phyloP scores from a whole-genome alignment of 2,888 invertebrate species.

The Bombylius discolor region DNA sequence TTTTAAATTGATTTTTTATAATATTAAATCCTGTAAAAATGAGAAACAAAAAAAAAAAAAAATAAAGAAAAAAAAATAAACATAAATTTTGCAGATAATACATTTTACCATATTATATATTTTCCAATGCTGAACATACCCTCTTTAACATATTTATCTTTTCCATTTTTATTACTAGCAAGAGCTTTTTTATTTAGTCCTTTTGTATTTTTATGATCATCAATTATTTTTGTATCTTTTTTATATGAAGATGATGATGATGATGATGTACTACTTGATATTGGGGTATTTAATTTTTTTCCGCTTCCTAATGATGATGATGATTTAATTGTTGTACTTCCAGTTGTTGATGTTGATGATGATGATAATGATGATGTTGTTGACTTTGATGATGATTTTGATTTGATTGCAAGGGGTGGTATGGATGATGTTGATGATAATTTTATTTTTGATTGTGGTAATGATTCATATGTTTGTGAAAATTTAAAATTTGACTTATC shows the following conservation, averaged over 20 bases:
- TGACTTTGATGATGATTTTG: slow-evolving; percentile 13
- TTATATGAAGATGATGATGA: not conserved
- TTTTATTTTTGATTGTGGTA: slow-evolving; percentile 22
- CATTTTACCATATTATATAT: slow-evolving; percentile 63
- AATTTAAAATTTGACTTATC: slow-evolving; percentile 17
- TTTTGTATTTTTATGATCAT: slow-evolving; percentile 8
- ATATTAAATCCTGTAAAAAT: slow-evolving; percentile 35
- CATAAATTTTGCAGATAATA: slow-evolving; percentile 12
- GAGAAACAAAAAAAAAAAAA: slow-evolving; percentile 25
- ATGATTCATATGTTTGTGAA: slow-evolving; percentile 13
- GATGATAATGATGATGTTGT: slow-evolving; percentile 13
- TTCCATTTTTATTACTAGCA: slow-evolving; percentile 37
- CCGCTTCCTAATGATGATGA: not conserved
- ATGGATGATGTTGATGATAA: slow-evolving; percentile 14
- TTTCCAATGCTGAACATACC: slow-evolving; percentile 78
- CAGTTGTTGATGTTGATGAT: slow-evolving; percentile 6
- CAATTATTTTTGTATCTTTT: slow-evolving; percentile 3
- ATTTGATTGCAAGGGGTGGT: slow-evolving; percentile 11
- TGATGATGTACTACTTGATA: not conserved
- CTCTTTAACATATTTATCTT: slow-evolving; percentile 41
- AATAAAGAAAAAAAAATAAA: slow-evolving; percentile 30
- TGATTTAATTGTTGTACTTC: slow-evolving; percentile 7
- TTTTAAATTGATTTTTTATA: slow-evolving; percentile 38
- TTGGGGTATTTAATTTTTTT: not conserved
- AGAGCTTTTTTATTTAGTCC: slow-evolving; percentile 31